Evolutionary conservation across 2,797 vertebrate species (phyloP).

Genomic region (Dallia pectoralis): DNA sequence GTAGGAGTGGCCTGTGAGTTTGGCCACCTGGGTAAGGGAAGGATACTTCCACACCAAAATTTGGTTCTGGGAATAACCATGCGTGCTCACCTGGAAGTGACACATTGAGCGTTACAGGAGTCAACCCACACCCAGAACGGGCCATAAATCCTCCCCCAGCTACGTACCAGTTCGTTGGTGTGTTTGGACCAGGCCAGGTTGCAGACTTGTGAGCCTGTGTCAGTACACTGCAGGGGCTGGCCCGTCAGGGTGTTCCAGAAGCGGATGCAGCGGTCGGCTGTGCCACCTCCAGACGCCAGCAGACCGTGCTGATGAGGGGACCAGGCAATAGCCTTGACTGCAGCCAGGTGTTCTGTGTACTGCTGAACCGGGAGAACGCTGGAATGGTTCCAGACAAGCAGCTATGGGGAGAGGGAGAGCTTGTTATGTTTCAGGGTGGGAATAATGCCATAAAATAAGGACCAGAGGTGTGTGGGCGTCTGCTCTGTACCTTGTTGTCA

Average conservation of each 20-base stretch:
- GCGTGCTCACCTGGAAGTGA: conserved; percentile 89
- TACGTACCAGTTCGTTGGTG: conserved; percentile 91
- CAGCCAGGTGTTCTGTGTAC: conserved; percentile 96
- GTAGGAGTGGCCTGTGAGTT: conserved; percentile 96
- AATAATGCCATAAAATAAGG: neutral
- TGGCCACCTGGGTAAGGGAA: conserved; percentile 95
- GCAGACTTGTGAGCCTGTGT: conserved; percentile 97
- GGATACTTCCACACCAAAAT: conserved; percentile 99
- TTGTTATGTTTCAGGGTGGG: neutral
- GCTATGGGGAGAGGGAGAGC: conserved; percentile 60
- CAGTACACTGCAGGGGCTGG: conserved; percentile 94
- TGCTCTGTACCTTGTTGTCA: conserved; percentile 88
- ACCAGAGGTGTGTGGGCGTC: neutral
- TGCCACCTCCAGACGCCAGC: conserved; percentile 92
- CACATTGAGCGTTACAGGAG: neutral
- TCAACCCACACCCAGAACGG: neutral
- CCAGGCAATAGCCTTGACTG: conserved; percentile 98
- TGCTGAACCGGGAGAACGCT: conserved; percentile 94
- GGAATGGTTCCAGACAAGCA: conserved; percentile 98
- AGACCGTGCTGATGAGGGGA: conserved; percentile 97
- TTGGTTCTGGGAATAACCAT: conserved; percentile 98
- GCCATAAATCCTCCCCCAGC: neutral
- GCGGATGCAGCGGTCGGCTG: conserved; percentile 96
- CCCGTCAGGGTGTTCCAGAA: conserved; percentile 99
- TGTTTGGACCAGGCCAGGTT: conserved; percentile 99